Conservation (phyloP, 2,888 invertebrate genomes). For the Trissolcus brochymenae region DNA sequence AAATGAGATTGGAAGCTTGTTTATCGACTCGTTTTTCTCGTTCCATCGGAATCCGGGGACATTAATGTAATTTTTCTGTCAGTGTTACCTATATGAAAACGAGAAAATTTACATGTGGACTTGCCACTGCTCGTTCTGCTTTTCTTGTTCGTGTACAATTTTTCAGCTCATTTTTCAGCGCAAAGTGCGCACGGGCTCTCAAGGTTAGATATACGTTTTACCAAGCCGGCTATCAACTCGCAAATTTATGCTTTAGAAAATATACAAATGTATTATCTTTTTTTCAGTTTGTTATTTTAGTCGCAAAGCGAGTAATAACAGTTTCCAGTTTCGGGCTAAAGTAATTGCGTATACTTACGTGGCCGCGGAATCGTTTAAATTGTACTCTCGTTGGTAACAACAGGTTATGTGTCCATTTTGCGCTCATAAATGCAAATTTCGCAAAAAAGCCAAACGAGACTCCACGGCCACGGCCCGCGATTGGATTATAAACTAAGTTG, state of each 20-base stretch:
- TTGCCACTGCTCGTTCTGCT: no score
- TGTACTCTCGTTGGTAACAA: not conserved
- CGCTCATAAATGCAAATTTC: slow-evolving; percentile 2
- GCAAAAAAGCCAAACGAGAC: not conserved
- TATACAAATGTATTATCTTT: not conserved
- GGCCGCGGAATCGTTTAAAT: slow-evolving; percentile 2
- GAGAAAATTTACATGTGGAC: no score
- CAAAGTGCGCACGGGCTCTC: no score
- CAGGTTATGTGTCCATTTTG: slow-evolving; percentile 2
- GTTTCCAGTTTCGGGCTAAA: slow-evolving; percentile 4
- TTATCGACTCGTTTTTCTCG: no score
- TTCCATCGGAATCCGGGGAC: no score
- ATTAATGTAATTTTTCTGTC: no score
- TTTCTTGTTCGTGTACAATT: no score
- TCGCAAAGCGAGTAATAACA: not conserved
- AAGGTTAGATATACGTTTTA: no score
- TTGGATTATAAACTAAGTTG: not conserved
- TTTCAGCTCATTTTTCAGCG: no score
- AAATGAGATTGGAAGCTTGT: no score
- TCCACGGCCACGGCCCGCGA: not conserved
- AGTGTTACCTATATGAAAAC: no score
- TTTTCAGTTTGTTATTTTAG: slow-evolving; percentile 1
- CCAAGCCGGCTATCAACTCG: not conserved
- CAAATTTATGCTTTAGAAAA: slow-evolving; percentile 1
- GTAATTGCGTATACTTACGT: not conserved